Percentiles rank a stretch among this genome's conserved stretches.
Evolutionary conservation across 2,797 vertebrate genomes (phyloP).

Genomic region (Todus mexicanus): DNA sequence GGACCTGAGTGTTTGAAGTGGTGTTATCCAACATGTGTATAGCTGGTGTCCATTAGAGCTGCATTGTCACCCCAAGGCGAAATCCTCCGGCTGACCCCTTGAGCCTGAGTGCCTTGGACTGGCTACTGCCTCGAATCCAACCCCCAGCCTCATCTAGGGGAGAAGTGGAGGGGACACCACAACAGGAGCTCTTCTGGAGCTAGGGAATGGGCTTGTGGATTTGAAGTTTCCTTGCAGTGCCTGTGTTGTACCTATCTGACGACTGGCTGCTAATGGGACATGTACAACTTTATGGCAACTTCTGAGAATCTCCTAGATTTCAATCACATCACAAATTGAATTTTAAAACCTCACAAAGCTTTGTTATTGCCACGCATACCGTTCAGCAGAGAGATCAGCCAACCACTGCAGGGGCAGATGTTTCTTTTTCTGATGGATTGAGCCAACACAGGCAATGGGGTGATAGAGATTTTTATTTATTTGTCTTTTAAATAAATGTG

Average conservation of each 20-base stretch:
- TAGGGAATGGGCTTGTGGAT: not conserved
- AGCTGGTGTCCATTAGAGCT: not conserved
- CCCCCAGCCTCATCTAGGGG: not conserved
- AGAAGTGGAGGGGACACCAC: rapidly evolving
- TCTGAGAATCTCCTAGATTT: not conserved
- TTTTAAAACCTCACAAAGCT: not conserved
- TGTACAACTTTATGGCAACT: not conserved
- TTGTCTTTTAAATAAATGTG: not conserved
- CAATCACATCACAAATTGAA: not conserved
- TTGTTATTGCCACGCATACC: rapidly evolving
- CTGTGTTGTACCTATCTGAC: not conserved
- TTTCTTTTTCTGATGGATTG: not conserved
- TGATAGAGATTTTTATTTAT: not conserved
- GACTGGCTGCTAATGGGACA: not conserved
- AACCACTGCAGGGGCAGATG: not conserved
- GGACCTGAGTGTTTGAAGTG: not conserved
- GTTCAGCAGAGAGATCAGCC: not conserved
- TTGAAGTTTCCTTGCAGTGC: not conserved
- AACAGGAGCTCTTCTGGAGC: not conserved
- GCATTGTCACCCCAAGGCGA: not conserved
- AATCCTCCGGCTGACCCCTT: not conserved
- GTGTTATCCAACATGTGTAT: rapidly evolving
- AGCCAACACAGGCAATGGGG: not conserved
- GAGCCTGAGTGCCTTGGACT: not conserved
- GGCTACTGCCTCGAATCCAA: no score